phyloP scores from a whole-genome alignment of 2,113 vertebrate genomes.

The Eclectus roratus region DNA sequence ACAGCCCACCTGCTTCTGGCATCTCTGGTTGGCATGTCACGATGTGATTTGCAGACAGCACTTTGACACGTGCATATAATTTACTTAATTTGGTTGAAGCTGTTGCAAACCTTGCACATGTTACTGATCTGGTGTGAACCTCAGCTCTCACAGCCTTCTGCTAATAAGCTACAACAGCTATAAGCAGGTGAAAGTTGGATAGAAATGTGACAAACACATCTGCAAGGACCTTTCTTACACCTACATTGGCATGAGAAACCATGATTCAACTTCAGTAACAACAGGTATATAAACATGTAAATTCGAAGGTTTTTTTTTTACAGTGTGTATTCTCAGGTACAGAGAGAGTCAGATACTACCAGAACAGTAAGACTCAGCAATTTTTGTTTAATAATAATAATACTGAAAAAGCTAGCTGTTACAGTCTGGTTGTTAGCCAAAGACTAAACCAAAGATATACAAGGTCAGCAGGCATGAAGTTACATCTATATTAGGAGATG shows the following conservation, averaged over 20 bases:
- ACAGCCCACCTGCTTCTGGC: not conserved
- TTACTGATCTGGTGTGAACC: not conserved
- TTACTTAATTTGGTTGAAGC: not conserved
- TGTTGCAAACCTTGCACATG: not conserved
- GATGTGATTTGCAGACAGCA: not conserved
- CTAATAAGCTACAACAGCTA: not conserved
- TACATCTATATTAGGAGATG: not conserved
- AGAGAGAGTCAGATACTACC: not conserved
- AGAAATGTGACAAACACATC: not conserved
- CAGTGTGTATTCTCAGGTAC: not conserved
- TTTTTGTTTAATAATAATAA: not conserved
- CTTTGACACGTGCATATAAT: not conserved
- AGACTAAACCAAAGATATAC: not conserved
- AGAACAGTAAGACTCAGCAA: not conserved
- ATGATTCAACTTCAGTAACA: not conserved
- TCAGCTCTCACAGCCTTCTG: not conserved
- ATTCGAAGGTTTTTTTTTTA: not conserved
- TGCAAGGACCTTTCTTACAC: not conserved
- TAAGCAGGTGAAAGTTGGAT: not conserved
- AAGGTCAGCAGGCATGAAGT: not conserved
- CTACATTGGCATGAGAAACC: not conserved
- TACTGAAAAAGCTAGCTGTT: not conserved
- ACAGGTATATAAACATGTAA: not conserved
- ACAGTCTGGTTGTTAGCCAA: not conserved
- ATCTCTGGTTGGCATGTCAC: fast-evolving